Conservation (phyloP, 2,888 invertebrate species). For the Tricholauxania praeusta region DNA sequence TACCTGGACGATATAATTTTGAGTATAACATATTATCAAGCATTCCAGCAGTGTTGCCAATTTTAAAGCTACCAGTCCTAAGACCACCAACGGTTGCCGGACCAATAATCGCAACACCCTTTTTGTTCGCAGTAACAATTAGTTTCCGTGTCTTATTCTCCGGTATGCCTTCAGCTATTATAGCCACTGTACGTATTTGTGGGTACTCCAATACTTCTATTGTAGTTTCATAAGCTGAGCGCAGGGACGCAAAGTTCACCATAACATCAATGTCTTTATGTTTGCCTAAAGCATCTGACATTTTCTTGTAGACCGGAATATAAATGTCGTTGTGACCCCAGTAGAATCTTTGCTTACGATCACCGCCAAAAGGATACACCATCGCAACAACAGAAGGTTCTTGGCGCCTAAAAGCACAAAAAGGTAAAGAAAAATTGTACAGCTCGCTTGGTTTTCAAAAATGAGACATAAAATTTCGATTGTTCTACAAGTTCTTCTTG, state of each 20-base stretch:
- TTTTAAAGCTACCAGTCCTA: constrained; percentile 99
- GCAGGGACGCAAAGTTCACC: constrained; percentile 96
- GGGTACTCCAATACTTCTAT: constrained; percentile 94
- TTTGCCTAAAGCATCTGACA: constrained; percentile 95
- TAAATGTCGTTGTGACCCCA: constrained; percentile 99
- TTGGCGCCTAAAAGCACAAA: constrained; percentile 75
- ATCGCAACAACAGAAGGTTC: constrained; percentile 96
- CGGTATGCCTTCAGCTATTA: constrained; percentile 99
- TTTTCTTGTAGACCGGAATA: constrained; percentile 94
- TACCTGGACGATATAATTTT: constrained; percentile 95
- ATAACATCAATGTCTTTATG: constrained; percentile 96
- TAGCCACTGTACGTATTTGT: constrained; percentile 95
- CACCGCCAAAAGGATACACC: constrained; percentile 98
- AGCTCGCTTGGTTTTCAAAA: no score
- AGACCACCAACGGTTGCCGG: constrained; percentile 98
- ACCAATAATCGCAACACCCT: constrained; percentile 88
- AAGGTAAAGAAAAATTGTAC: no score
- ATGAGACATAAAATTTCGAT: no score
- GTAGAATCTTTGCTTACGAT: constrained; percentile 99
- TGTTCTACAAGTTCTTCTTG: no score
- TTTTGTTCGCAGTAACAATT: constrained; percentile 84
- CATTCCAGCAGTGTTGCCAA: constrained; percentile 99
- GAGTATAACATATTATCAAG: constrained; percentile 98
- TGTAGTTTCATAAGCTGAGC: constrained; percentile 97
- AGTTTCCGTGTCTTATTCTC: constrained; percentile 98